Evolutionary conservation across 2,797 vertebrate genomes (phyloP).

Genomic region (Poeciliopsis turneri): DNA sequence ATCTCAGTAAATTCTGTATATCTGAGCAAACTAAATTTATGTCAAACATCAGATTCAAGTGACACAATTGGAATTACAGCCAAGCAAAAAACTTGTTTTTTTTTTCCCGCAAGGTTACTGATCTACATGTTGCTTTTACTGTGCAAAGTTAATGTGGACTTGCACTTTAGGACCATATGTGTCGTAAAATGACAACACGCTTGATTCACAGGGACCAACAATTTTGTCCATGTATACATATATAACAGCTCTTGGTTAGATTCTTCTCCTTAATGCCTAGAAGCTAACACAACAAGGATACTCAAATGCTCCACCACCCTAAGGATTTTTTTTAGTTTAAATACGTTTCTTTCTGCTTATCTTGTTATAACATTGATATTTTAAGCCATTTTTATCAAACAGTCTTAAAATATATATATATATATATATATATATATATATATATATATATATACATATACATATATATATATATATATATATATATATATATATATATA

Average conservation of each 20-base stretch:
- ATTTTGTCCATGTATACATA: not conserved
- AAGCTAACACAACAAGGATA: not conserved
- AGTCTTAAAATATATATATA: too few species aligned
- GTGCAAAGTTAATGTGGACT: not conserved
- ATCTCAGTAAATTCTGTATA: not conserved
- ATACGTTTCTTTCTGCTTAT: not conserved
- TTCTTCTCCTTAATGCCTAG: not conserved
- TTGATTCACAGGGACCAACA: not conserved
- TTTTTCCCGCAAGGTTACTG: not conserved
- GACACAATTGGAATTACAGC: not conserved
- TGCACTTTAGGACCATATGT: not conserved
- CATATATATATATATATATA: too few species aligned
- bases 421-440: too few species aligned
- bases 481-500: too few species aligned
- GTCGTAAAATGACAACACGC: not conserved
- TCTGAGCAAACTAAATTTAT: not conserved
- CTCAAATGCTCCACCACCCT: not conserved
- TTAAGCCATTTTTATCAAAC: not conserved
- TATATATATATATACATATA: too few species aligned
- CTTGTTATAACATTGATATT: not conserved
- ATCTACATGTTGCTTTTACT: not conserved
- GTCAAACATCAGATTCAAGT: not conserved
- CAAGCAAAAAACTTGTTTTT: not conserved
- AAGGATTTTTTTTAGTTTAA: not conserved
- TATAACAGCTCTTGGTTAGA: not conserved